These are phyloP conservation scores for Rhabdomys dilectus DNA, from an alignment of 2,113 vertebrate genomes.

Conservation along the genomic window DNA sequence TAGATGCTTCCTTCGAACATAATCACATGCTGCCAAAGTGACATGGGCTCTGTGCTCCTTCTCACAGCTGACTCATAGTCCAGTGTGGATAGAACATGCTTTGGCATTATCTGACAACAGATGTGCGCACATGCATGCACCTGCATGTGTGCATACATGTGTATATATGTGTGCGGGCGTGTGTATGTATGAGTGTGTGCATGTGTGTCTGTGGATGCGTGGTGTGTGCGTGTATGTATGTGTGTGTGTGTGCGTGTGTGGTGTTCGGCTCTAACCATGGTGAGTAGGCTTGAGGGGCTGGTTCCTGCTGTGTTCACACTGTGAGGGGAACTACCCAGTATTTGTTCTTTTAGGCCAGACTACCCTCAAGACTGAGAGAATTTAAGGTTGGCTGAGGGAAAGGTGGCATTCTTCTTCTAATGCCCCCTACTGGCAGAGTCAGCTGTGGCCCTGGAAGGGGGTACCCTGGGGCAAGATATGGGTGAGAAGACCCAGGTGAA, in stretches of 20 bases:
- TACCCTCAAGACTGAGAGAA: neutral
- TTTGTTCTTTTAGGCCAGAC: neutral
- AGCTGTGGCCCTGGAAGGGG: neutral
- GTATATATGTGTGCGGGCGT: too few species aligned
- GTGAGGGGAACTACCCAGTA: neutral
- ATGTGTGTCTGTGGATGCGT: neutral
- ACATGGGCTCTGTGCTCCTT: accelerated
- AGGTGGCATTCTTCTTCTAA: neutral
- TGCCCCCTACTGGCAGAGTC: neutral
- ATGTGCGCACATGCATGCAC: neutral
- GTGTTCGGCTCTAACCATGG: neutral
- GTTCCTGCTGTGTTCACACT: neutral
- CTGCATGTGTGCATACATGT: neutral
- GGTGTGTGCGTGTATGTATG: too few species aligned
- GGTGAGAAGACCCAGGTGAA: neutral
- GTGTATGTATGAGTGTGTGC: neutral
- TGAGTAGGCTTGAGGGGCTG: neutral
- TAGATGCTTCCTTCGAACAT: neutral
- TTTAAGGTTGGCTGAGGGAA: neutral
- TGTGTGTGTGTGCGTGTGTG: neutral
- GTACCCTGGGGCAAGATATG: neutral
- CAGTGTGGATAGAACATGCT: accelerated
- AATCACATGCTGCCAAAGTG: neutral
- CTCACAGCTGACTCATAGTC: neutral
- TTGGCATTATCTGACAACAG: neutral